These are phyloP conservation scores for Cephus spinipes DNA, from an alignment of 2,888 invertebrate species.

Conservation along the genomic window DNA sequence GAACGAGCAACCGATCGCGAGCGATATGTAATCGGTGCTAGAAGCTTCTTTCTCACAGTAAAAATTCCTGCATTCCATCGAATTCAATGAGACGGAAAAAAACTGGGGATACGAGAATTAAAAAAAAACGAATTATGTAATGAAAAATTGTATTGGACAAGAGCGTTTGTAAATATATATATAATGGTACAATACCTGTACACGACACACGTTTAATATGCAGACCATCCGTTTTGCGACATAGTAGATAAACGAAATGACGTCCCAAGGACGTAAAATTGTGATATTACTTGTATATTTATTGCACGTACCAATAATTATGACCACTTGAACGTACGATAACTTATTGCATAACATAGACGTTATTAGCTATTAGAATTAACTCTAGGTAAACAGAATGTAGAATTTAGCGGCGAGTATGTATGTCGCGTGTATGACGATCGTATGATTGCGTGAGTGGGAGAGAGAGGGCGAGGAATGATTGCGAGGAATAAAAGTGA, in stretches of 20 bases:
- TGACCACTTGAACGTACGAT: conserved; percentile 1
- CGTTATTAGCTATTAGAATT: background rate
- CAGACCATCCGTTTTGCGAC: too few relatives aligned
- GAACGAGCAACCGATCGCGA: too few relatives aligned
- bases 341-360: conserved; percentile 1
- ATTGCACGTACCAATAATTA: conserved; percentile 4
- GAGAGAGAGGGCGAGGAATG: background rate
- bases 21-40: too few relatives aligned
- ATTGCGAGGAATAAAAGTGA: background rate
- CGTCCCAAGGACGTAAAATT: conserved; percentile 24
- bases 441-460: background rate
- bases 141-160: too few relatives aligned
- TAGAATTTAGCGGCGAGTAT: too few relatives aligned
- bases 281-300: conserved; percentile 30
- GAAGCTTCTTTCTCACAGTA: too few relatives aligned
- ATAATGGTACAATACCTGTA: background rate
- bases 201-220: too few relatives aligned
- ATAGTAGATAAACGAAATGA: conserved; percentile 4
- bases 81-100: too few relatives aligned
- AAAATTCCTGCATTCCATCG: too few relatives aligned
- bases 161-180: background rate
- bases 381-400: background rate
- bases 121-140: too few relatives aligned
- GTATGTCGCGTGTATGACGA: background rate
- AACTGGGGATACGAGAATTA: too few relatives aligned